Evolutionary conservation across 1,140 invertebrate genomes (phyloP), one percentile per base, ranked within the genome.

Genomic region (Rhopalosiphum maidis): DNA sequence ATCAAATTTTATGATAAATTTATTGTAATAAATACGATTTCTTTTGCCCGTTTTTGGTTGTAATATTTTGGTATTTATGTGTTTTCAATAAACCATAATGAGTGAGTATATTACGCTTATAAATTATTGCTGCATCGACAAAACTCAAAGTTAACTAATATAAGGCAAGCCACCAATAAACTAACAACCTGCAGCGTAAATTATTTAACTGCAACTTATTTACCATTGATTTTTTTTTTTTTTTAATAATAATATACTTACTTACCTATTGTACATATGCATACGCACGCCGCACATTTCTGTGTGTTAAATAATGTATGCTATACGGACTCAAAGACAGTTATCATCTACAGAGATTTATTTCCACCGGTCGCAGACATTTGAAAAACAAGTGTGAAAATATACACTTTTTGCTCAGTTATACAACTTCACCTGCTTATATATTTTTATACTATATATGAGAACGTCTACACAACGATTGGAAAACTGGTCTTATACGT

Each of bases 361-460:
- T 87, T 51, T 43, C 35, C 23, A 85, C 83, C 9, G 23, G 23
- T 85, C 9, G 30, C 15, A 46, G 25, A 15, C 25, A 15, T 48
- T 48, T 21, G 8, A 48, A 87, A 48, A 87, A n/a, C 7, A 48
- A 48, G 46, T 87, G 86, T 87, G 86, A 87, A 87, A 87, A 87
- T 48, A 87, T n/a, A n/a, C 46, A n/a, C 43, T 25, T 46, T 87
- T 25, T n/a, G 60, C 60, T n/a, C n/a, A n/a, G n/a, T n/a, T 15
- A 21, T 77, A 18, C 15, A n/a, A n/a, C 5, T 48, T 48, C 18
- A n/a, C 30, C 18, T 35, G 15, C 85, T 21, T 43, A 30, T 25
- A 37, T 30, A 25, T 43, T 7, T 35, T n/a, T 35, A 77, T 18
- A 77, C 11, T 30, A 30, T 60, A n/a, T n/a, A 41, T 37, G 6